phyloP scores from a whole-genome alignment of 2,113 vertebrate genomes.

The Echinops telfairi region DNA sequence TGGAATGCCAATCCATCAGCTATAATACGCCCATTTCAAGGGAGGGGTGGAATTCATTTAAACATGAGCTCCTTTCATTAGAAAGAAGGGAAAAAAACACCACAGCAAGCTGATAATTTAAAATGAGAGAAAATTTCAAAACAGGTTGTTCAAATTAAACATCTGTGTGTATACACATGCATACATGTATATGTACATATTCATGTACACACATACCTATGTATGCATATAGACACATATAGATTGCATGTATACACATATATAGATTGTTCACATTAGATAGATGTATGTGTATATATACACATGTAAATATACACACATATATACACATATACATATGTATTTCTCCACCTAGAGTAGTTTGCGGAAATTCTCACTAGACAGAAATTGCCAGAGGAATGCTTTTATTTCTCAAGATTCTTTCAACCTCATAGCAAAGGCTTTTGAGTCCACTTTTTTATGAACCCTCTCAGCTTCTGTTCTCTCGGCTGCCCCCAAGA shows the following conservation, averaged over 20 bases:
- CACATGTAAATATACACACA: too few relatives aligned
- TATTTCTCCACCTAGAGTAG: not conserved
- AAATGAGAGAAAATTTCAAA: constrained; percentile 27
- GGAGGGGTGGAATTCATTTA: constrained; percentile 13
- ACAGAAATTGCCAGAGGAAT: not conserved
- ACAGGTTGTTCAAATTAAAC: not conserved
- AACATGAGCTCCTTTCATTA: not conserved
- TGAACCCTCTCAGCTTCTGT: not conserved
- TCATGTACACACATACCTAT: too few relatives aligned
- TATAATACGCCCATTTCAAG: constrained; percentile 45
- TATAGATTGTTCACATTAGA: too few relatives aligned
- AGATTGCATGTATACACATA: too few relatives aligned
- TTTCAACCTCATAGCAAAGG: not conserved
- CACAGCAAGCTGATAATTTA: not conserved
- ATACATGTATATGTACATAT: too few relatives aligned
- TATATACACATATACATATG: too few relatives aligned
- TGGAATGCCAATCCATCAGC: constrained; percentile 44
- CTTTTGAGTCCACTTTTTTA: too few relatives aligned
- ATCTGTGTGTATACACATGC: too few relatives aligned
- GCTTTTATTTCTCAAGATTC: not conserved
- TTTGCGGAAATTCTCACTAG: not conserved
- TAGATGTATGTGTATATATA: too few relatives aligned
- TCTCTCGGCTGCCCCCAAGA: not conserved
- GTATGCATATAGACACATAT: too few relatives aligned
- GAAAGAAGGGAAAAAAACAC: constrained; percentile 22